Evolutionary conservation across 2,113 vertebrate species (phyloP), one percentile per base, ranked within the genome.

Genomic region (Centropus bengalensis): DNA sequence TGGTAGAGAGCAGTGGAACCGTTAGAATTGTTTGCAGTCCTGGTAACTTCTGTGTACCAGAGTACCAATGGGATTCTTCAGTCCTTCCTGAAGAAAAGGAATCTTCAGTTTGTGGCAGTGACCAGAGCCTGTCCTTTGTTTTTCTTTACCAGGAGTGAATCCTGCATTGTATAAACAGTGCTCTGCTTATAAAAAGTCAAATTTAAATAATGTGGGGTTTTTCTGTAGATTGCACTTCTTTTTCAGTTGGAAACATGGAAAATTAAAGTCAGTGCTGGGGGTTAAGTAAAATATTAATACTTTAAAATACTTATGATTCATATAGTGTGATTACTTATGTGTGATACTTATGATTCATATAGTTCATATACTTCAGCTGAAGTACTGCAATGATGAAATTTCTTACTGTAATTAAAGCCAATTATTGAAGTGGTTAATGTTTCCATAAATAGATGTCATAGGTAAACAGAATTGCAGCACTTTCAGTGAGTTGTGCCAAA

Each of bases 1-100:
- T 71, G 30, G 40, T 36, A 47, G 44, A 64, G n/a, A 32, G 17
- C 1, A 0, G 14, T 51, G 28, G 28, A 20, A 8, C 58, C 8
- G 2, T 21, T 18, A 23, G n/a, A 71, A 8, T 66, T n/a, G 40
- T 47, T 18, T 28, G 44, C 42, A 40, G 10, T 52, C n/a, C 33
- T n/a, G 19, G 14, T 21, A 42, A 44, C 24, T 38, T 77, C 32
- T 9, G 0, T 17, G 30, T 51, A 45, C 59, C 42, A 47, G 27
- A 27, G 24, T 40, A 45, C 14, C 58, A 26, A 56, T 6, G 44
- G 27, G 23, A 33, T 32, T 51, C 8, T 24, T 36, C 36, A 36
- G 36, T 36, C 36, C 36, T 36, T 36, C 36, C 36, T 36, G 36
- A 36, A 36, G 36, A 66, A 40, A 58, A 58, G 23, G 36, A 47